A percentile compares a stretch with the other conserved stretches of the same genome.
These are phyloP conservation scores for Pantherophis guttatus DNA, from an alignment of 2,113 vertebrate species.

Conservation along the genomic window DNA sequence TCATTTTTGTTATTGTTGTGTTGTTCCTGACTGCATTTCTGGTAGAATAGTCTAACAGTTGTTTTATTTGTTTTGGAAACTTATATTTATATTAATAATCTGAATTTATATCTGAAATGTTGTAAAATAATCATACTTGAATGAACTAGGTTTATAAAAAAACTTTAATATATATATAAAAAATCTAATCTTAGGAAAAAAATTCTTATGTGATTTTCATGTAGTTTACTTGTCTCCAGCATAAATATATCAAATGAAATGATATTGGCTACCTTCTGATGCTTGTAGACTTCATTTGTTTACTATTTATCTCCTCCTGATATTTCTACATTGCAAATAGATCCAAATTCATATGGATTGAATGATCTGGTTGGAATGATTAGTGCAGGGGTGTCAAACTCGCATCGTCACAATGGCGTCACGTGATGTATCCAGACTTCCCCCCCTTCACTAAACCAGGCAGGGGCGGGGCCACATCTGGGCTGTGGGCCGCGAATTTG, in stretches of 20 bases:
- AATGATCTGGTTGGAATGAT: neutral
- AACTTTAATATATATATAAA: neutral
- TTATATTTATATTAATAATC: neutral
- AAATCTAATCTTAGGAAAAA: neutral
- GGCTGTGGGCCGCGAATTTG: too few species aligned
- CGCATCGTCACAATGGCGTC: too few species aligned
- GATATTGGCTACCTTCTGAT: neutral
- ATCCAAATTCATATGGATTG: neutral
- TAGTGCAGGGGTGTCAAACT: too few species aligned
- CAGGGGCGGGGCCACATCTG: too few species aligned
- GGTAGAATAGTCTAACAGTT: neutral
- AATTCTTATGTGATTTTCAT: neutral
- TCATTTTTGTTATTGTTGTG: neutral
- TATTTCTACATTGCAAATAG: neutral
- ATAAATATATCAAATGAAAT: neutral
- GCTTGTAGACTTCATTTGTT: neutral
- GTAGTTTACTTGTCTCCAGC: neutral
- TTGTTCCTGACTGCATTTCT: neutral
- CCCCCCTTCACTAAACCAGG: too few species aligned
- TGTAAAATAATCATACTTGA: neutral
- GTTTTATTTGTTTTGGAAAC: neutral
- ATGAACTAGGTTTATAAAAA: neutral
- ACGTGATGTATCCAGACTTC: too few species aligned
- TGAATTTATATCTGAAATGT: neutral
- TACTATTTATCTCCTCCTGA: neutral